These are phyloP conservation scores for Platycheirus albimanus DNA, from an alignment of 2,888 invertebrate species.

Conservation along the genomic window DNA sequence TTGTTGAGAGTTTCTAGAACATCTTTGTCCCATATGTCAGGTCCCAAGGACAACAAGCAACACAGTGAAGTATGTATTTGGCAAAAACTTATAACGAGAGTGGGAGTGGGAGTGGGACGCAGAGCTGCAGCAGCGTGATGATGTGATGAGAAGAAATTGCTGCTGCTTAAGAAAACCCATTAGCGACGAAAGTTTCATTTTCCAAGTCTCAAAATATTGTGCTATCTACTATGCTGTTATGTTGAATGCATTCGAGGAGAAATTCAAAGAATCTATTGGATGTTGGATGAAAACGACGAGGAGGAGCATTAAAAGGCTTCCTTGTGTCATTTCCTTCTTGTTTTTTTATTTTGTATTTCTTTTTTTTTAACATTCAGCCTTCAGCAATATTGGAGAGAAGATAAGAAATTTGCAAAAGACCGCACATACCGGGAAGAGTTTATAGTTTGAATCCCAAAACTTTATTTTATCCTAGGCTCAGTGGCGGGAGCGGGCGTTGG, in stretches of 20 bases:
- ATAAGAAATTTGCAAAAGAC: constrained; percentile 23
- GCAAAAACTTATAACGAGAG: constrained; percentile 10
- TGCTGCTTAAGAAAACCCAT: constrained; percentile 20
- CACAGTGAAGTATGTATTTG: constrained; percentile 8
- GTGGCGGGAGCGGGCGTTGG: background rate
- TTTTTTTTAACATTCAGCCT: constrained; percentile 20
- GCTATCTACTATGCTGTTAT: background rate
- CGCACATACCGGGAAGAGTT: background rate
- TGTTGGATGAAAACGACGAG: too few relatives aligned
- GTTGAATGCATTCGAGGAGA: constrained; percentile 21
- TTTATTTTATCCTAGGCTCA: background rate
- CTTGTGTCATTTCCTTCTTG: background rate
- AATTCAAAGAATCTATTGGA: constrained; percentile 32
- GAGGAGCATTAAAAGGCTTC: constrained; percentile 6
- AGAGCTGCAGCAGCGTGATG: background rate
- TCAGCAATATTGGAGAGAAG: constrained; percentile 23
- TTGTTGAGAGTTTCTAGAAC: background rate
- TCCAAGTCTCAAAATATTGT: constrained; percentile 23
- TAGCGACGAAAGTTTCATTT: constrained; percentile 39
- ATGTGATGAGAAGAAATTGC: too few relatives aligned
- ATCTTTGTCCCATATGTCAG: constrained; percentile 13
- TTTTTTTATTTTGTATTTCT: too few relatives aligned
- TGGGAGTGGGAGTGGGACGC: constrained; percentile 3
- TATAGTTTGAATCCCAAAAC: constrained; percentile 24
- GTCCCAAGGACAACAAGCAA: constrained; percentile 26